These are phyloP conservation scores for Eurystomus glaucurus DNA, from an alignment of 2,797 vertebrate species.

Conservation along the genomic window DNA sequence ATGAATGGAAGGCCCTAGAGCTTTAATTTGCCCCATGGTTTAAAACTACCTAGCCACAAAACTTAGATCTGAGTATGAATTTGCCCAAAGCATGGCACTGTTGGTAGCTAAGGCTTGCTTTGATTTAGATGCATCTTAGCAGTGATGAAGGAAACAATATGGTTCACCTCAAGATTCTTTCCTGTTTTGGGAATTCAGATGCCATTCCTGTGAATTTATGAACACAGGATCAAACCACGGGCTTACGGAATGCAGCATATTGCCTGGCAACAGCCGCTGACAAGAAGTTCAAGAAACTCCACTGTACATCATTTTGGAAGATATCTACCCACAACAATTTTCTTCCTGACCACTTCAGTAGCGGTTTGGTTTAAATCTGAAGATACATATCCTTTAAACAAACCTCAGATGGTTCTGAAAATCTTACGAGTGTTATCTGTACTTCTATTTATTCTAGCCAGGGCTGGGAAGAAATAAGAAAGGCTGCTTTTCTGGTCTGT, in stretches of 20 bases:
- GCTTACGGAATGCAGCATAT: not conserved
- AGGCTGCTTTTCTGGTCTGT: not conserved
- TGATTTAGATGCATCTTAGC: not conserved
- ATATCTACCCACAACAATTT: not conserved
- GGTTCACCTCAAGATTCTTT: not conserved
- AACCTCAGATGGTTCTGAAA: not conserved
- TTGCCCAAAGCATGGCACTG: not conserved
- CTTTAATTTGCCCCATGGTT: not conserved
- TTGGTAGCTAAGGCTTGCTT: not conserved
- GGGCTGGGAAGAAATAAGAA: not conserved
- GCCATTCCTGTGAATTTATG: not conserved
- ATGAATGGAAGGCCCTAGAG: not conserved
- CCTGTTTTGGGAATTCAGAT: not conserved
- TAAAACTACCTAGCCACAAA: not conserved
- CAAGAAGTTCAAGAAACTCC: not conserved
- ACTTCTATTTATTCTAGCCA: not conserved
- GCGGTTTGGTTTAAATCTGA: not conserved
- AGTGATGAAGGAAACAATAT: not conserved
- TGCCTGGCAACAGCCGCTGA: not conserved
- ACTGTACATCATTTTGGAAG: not conserved
- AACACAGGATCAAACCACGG: not conserved
- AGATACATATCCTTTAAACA: not conserved
- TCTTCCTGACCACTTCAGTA: slow-evolving; percentile 7
- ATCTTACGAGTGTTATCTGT: not conserved
- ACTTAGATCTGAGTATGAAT: not conserved